A percentile compares a stretch with the other conserved stretches of the same genome.
Evolutionary conservation across 2,888 invertebrate genomes (phyloP).

Genomic region (Epirrhoe alternata): DNA sequence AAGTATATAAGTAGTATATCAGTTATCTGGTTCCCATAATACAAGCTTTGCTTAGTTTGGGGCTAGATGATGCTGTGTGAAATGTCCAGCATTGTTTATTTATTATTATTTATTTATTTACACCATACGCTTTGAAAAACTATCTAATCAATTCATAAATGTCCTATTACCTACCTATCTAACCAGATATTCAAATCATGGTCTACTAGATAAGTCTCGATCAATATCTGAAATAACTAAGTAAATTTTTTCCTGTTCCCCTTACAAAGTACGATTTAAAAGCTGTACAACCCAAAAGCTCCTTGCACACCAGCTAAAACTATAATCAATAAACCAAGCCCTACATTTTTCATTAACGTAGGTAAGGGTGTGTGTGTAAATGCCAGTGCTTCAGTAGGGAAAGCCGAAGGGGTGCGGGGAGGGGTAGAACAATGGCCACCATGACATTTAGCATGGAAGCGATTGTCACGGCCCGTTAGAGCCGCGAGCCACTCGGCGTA

Average conservation of each 20-base stretch:
- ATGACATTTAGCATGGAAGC: slow-evolving; percentile 85
- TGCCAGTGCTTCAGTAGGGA: slow-evolving; percentile 72
- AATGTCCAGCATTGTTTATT: too few relatives aligned
- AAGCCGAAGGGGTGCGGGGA: slow-evolving; percentile 61
- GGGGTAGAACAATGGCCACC: slow-evolving; percentile 80
- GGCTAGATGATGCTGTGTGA: too few relatives aligned
- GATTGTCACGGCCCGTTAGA: slow-evolving; percentile 82
- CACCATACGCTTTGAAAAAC: too few relatives aligned
- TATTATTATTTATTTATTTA: too few relatives aligned
- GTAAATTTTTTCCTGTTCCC: neutral
- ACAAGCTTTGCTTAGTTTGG: too few relatives aligned
- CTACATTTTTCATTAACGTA: slow-evolving; percentile 71
- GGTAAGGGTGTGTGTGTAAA: slow-evolving; percentile 73
- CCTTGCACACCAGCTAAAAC: slow-evolving; percentile 39
- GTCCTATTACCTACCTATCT: too few relatives aligned
- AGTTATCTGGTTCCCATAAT: too few relatives aligned
- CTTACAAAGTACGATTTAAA: slow-evolving; percentile 26
- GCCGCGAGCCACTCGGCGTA: slow-evolving; percentile 72
- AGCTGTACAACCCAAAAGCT: slow-evolving; percentile 26
- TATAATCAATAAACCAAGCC: slow-evolving; percentile 64
- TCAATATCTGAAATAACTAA: too few relatives aligned
- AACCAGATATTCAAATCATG: too few relatives aligned
- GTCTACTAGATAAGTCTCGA: too few relatives aligned
- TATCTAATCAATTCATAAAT: too few relatives aligned
- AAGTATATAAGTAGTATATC: too few relatives aligned